A percentile compares a stretch with the other conserved stretches of the same genome.
Conservation (phyloP, 2,113 vertebrate genomes). For the Thomomys bottae region DNA sequence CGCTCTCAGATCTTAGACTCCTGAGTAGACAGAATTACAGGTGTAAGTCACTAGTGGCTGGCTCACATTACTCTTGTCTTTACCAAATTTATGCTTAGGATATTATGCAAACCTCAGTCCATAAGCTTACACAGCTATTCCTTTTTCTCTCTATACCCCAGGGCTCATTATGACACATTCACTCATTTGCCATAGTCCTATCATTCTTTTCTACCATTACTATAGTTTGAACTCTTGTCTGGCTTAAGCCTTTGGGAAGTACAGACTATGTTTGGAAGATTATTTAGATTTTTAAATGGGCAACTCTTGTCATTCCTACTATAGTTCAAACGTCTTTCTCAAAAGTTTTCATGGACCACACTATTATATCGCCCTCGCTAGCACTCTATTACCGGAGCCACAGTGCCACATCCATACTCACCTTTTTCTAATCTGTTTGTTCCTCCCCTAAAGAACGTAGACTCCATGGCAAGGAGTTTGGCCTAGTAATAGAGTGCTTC, state of each 20-base stretch:
- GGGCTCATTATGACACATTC: not conserved
- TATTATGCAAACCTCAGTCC: not conserved
- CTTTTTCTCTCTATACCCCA: not conserved
- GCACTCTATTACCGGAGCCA: too few species aligned
- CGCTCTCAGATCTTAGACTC: too few species aligned
- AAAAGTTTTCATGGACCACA: not conserved
- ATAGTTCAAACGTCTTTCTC: conserved; percentile 24
- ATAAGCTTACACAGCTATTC: not conserved
- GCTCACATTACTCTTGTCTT: not conserved
- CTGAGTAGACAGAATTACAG: too few species aligned
- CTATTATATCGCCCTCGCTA: not conserved
- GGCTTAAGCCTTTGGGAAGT: not conserved
- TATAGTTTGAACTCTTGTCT: not conserved
- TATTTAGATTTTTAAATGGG: not conserved
- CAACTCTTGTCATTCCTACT: not conserved
- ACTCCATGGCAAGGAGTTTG: too few species aligned
- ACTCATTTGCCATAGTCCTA: not conserved
- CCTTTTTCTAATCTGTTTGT: not conserved
- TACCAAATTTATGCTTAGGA: not conserved
- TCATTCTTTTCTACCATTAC: not conserved
- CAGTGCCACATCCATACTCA: too few species aligned
- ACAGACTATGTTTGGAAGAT: not conserved
- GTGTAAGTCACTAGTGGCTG: too few species aligned
- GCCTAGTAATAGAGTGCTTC: too few species aligned
- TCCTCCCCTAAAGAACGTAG: not conserved